phyloP scores from a whole-genome alignment of 2,888 invertebrate genomes.

The Caenorhabditis sp. region DNA sequence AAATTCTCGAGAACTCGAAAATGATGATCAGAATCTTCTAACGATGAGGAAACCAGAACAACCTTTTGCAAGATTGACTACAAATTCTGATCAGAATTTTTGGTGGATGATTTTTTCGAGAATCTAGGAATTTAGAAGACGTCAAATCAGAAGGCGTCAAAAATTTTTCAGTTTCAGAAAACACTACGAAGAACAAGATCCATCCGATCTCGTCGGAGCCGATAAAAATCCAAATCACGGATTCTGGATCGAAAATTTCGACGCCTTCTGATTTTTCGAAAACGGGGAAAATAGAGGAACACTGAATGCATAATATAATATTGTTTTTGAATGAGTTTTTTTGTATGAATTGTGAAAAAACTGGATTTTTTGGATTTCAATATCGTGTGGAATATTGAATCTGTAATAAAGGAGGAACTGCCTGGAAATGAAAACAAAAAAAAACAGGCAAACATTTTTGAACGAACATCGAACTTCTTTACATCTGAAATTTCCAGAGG shows the following conservation, averaged over 20 bases:
- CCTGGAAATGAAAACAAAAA: too few species aligned
- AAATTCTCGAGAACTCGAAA: neutral
- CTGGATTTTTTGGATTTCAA: too few species aligned
- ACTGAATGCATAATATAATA: neutral
- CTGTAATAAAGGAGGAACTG: too few species aligned
- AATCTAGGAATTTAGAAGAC: too few species aligned
- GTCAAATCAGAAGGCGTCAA: neutral
- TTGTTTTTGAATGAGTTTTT: neutral
- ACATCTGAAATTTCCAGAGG: neutral
- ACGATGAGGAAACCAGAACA: too few species aligned
- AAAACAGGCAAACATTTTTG: neutral
- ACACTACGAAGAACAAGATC: constrained; percentile 29
- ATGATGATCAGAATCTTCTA: neutral
- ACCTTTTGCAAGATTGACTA: neutral
- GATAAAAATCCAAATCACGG: constrained; percentile 40
- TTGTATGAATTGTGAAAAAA: neutral
- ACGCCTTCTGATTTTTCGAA: too few species aligned
- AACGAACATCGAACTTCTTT: neutral
- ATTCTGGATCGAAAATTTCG: constrained; percentile 36
- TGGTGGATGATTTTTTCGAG: neutral
- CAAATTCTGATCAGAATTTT: neutral
- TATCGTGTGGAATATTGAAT: too few species aligned
- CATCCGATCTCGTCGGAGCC: constrained; percentile 16
- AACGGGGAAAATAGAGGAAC: neutral
- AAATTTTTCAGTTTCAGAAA: constrained; percentile 29